phyloP scores from a whole-genome alignment of 2,888 invertebrate genomes.

The Pyrrhosoma nymphula region DNA sequence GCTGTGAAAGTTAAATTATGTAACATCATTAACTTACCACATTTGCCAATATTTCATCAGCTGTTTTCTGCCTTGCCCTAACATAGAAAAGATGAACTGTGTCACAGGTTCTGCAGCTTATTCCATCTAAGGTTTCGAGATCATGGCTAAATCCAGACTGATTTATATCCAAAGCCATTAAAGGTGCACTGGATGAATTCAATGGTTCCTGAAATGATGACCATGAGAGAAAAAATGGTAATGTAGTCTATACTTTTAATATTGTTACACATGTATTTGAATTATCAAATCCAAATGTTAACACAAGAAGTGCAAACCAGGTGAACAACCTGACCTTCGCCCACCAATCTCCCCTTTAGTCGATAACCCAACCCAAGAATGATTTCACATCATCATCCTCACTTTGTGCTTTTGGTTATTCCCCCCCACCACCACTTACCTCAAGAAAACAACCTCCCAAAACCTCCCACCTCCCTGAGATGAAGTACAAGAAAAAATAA shows the following conservation, averaged over 20 bases:
- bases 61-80: conserved; percentile 89
- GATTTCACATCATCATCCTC: no score
- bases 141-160: conserved; percentile 87
- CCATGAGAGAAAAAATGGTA: neutral
- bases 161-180: conserved; percentile 86
- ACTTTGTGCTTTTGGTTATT: no score
- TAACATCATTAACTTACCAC: conserved; percentile 79
- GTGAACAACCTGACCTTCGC: no score
- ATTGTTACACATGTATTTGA: no score
- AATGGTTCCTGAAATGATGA: conserved; percentile 72
- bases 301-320: no score
- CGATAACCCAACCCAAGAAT: no score
- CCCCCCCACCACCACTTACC: no score
- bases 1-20: neutral
- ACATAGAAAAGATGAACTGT: conserved; percentile 97
- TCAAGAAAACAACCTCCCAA: no score
- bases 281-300: no score
- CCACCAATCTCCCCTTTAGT: no score
- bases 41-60: conserved; percentile 90
- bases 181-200: conserved; percentile 78
- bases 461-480: no score
- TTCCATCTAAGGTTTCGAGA: conserved; percentile 89
- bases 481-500: no score
- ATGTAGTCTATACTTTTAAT: neutral
- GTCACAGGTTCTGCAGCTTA: conserved; percentile 92